Evolutionary conservation across 2,888 invertebrate genomes (phyloP).

Genomic region (Hyles lineata): DNA sequence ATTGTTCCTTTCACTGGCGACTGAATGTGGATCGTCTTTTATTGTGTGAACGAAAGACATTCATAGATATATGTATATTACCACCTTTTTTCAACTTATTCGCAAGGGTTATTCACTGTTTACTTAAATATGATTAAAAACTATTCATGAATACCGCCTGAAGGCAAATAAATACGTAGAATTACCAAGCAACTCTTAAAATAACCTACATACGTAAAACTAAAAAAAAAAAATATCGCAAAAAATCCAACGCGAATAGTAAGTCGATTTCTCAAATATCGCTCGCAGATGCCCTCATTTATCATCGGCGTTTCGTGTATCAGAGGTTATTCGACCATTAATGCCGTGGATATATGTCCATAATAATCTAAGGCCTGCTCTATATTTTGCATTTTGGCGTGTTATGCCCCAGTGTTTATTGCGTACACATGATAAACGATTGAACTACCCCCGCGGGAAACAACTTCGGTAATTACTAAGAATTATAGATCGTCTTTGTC

Average conservation of each 20-base stretch:
- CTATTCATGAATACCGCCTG: too few species aligned
- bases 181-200: not conserved
- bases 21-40: slow-evolving; percentile 31
- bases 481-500: slow-evolving; percentile 12
- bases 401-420: slow-evolving; percentile 17
- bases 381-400: slow-evolving; percentile 26
- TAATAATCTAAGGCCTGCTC: slow-evolving; percentile 33
- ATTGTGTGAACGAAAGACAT: not conserved
- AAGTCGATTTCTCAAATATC: slow-evolving; percentile 41
- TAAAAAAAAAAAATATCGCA: not conserved
- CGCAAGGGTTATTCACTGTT: too few species aligned
- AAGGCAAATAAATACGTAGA: not conserved
- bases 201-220: not conserved
- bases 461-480: slow-evolving; percentile 24
- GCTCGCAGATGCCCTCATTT: slow-evolving; percentile 55
- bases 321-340: slow-evolving; percentile 59
- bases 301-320: slow-evolving; percentile 55
- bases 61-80: not conserved
- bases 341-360: slow-evolving; percentile 49
- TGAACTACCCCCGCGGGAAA: not conserved
- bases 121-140: too few species aligned
- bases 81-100: not conserved
- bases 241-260: slow-evolving; percentile 37
- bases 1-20: slow-evolving; percentile 34
- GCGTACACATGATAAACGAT: slow-evolving; percentile 16